These are phyloP conservation scores for Campoplex capitator DNA, from an alignment of 2,888 invertebrate species.

Conservation along the genomic window DNA sequence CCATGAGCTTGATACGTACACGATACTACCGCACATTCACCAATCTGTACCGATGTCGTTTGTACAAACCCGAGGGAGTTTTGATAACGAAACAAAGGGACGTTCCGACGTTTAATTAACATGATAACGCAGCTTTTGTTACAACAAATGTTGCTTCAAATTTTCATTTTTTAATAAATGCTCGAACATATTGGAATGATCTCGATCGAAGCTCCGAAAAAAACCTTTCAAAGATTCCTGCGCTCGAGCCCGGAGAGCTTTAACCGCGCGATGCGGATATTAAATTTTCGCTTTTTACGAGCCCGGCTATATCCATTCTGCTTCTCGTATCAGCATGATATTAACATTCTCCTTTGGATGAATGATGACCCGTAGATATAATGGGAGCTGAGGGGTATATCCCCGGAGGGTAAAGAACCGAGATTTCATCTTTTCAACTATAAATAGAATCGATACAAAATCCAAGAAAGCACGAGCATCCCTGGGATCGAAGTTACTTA, in stretches of 20 bases:
- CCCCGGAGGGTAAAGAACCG: background rate
- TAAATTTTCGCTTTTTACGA: constrained; percentile 34
- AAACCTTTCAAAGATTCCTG: constrained; percentile 5
- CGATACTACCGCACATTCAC: background rate
- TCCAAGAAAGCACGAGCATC: background rate
- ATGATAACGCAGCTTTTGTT: constrained; percentile 3
- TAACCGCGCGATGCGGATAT: constrained; percentile 18
- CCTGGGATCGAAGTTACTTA: background rate
- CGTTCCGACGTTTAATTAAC: constrained; percentile 26
- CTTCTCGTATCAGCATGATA: constrained; percentile 18
- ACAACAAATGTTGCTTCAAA: background rate
- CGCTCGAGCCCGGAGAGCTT: background rate
- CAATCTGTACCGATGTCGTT: constrained; percentile 7
- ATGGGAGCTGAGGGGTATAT: background rate
- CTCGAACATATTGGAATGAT: constrained; percentile 12
- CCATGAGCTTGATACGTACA: constrained; percentile 3
- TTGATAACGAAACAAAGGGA: background rate
- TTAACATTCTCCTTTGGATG: constrained; percentile 50
- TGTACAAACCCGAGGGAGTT: background rate
- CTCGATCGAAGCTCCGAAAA: background rate
- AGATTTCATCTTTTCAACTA: background rate
- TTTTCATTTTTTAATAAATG: background rate
- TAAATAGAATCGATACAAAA: background rate
- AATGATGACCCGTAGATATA: constrained; percentile 46
- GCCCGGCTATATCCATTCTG: background rate